A percentile compares a stretch with the other conserved stretches of the same genome.
These are phyloP conservation scores for Orthosia gracilis DNA, from an alignment of 2,888 invertebrate genomes.

Conservation along the genomic window DNA sequence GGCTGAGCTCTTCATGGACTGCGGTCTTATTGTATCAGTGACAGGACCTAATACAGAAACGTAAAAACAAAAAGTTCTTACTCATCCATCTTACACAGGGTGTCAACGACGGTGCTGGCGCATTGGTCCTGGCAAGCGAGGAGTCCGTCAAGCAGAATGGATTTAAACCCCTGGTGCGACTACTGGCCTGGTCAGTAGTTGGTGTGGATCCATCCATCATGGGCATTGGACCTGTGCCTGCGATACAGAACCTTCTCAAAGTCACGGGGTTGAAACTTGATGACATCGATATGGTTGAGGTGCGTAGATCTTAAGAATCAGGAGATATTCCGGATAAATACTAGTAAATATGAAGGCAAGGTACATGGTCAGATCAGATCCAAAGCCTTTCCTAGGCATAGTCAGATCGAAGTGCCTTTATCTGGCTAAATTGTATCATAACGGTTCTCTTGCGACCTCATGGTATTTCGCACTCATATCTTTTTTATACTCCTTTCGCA, in stretches of 20 bases:
- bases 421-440: not conserved
- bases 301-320: constrained; percentile 73
- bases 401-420: not conserved
- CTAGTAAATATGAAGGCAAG: not conserved
- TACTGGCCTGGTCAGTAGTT: constrained; percentile 96
- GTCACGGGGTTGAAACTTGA: constrained; percentile 94
- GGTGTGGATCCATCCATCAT: constrained; percentile 99
- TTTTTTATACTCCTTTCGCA: not conserved
- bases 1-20: not conserved
- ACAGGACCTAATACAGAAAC: not conserved
- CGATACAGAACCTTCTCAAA: constrained; percentile 96
- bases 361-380: not conserved
- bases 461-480: not conserved
- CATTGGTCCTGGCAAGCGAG: constrained; percentile 97
- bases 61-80: not conserved
- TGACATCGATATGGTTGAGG: constrained; percentile 98
- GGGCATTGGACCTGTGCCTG: constrained; percentile 99
- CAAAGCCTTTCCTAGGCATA: not conserved
- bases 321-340: not conserved
- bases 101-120: constrained; percentile 98
- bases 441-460: no score
- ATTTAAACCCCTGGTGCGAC: constrained; percentile 96
- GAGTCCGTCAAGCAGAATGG: constrained; percentile 94
- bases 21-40: no score
- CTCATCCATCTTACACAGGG: constrained; percentile 91